Evolutionary conservation across 2,888 invertebrate species (phyloP), one percentile per base, ranked within the genome.

Genomic region (Cephus runcator): DNA sequence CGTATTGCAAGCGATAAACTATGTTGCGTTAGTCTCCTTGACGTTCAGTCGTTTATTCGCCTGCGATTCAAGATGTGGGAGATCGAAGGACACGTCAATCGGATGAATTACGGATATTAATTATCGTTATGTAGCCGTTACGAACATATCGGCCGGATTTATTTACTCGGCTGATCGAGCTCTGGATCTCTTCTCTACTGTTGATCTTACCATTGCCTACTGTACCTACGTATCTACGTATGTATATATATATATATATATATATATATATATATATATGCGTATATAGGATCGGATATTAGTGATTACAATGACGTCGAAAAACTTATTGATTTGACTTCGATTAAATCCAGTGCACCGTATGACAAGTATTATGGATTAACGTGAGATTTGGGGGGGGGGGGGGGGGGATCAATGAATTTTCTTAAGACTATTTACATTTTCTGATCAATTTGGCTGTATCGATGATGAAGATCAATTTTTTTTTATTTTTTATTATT

Each of bases 191-290:
- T 56, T 56, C 23, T 56, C 56, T 23, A 56, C 56, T 23, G 56
- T 56, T 56, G 56, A 56, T 56, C 56, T 56, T 71, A 71, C 33
- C 71, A 34, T 71, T 71, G 71, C 71, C 71, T 71, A 71, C 71
- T 71, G 71, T 71, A 33, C 33, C 71, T 34, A 71, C 71, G 30
- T 6, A 71, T 23, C 12, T 71, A 31, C 33, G 71, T 9, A 9
- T 0, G 15, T 23, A 0, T 56, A 23, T 56, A 9, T 4, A 56
- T 56, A 23, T 40, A 23, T 40, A 23, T 36, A 4, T 36, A 36
- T 3, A 40, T 12, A 40, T 36, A 36, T 36, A 36, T 12, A 12
- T 15, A 15, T 23, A 40, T 40, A 40, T 40, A 40, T 40, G 12
- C 15, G 6, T 40, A 6, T 6, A 40, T 23, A 23, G 9, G 56